phyloP scores from a whole-genome alignment of 2,797 vertebrate species.

The Momotus momota region DNA sequence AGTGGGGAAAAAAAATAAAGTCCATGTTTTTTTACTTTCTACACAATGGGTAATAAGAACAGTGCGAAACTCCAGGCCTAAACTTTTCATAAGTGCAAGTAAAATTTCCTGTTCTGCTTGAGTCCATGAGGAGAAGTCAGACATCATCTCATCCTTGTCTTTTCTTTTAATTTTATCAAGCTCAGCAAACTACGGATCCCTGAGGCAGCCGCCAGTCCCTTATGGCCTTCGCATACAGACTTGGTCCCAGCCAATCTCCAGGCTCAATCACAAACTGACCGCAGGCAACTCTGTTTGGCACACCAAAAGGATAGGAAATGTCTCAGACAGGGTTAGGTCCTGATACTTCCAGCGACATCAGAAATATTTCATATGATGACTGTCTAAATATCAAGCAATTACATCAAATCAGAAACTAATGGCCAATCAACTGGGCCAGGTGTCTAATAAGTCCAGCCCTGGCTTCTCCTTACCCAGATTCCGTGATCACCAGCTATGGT shows the following conservation, averaged over 20 bases:
- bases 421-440: not conserved
- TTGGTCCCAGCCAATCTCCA: not conserved
- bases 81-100: not conserved
- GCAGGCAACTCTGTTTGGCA: not conserved
- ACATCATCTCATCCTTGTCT: not conserved
- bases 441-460: not conserved
- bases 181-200: not conserved
- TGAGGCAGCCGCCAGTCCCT: accelerated
- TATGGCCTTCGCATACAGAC: accelerated
- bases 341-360: not conserved
- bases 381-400: not conserved
- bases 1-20: accelerated
- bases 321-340: not conserved
- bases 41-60: not conserved
- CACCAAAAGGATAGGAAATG: not conserved
- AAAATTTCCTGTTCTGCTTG: not conserved
- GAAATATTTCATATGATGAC: not conserved
- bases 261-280: not conserved
- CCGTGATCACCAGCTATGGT: not conserved
- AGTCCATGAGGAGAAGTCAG: not conserved
- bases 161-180: not conserved
- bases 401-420: not conserved
- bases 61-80: not conserved
- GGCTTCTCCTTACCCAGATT: not conserved
- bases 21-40: not conserved